Base-by-base conservation (phyloP, 2,797 vertebrate species). In the Enteromius afrohamiltoni region DNA sequence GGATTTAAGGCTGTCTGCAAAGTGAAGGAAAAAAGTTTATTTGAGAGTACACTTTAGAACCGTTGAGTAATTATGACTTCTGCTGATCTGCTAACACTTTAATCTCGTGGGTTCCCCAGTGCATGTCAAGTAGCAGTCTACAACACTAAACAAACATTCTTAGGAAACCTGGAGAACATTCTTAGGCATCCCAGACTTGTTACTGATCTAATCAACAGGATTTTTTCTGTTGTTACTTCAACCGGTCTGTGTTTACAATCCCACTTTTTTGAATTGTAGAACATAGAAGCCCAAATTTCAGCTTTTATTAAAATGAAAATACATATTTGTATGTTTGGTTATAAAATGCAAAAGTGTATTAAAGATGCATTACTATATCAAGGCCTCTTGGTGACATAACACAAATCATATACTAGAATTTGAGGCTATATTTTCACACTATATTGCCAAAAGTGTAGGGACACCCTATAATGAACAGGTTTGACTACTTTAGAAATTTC, bases 1-100 rank as follows among this genome's bases (percentile, higher is more conserved):
- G 37, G 55, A 10, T 47, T 55, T 47, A 3, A 17, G 37, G 34
- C n/a, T 4, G 0, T 37, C 87, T 88, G 70, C 74, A 47, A 23
- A 78, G 31, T 26, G 31, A 84, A 29, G 14, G 10, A 13, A 26
- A 51, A 31, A 4, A 47, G 19, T 17, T 17, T 49, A 49, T 17
- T 51, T 51, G 4, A 51, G 16, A 51, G 16, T 51, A 16, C 47
- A 51, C 16, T 19, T 51, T 19, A 51, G 16, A 51, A 6, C 47
- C 19, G 47, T 49, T 51, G 47, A 17, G 16, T 51, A 51, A 51
- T 16, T 51, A 51, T 51, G 47, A 49, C 34, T 55, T 68, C 9
- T 11, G 10, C 40, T n/a, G 40, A 68, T 40, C 34, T n/a, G 34
- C 47, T 16, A 49, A 51, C 47, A 19, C 16, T 51, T 51, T 51